Evolutionary conservation across 2,113 vertebrate species (phyloP), one percentile per base, ranked within the genome.

Genomic region (Antigone vipio): DNA sequence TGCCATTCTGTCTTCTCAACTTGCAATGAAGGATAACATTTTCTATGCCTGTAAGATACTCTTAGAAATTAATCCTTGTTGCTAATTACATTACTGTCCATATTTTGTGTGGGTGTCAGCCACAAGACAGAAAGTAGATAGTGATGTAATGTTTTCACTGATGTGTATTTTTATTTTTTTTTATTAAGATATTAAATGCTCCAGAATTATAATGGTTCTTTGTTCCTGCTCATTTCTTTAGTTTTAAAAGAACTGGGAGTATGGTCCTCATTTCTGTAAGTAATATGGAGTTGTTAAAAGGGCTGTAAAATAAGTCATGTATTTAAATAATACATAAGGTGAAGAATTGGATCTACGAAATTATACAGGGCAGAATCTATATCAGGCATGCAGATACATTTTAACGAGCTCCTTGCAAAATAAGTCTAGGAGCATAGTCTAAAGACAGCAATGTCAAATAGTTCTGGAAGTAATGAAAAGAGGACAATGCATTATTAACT

Each of bases 311-410:
- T 50, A 91, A 87, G 11, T 45, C 1, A 53, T 23, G 12, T 34
- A 89, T 91, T 94, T 89, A 87, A 95, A 94, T 96, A 82, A 89
- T 64, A 63, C 23, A 87, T 82, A 82, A 91, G 30, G n/a, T 3
- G 3, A 91, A 82, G 53, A 82, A 93, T 49, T 68, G 34, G 11
- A 30, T 82, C 42, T 59, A 72, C 3, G 2, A 82, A 82, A 92
- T 72, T 38, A 60, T 72, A 73, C 40, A 72, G 47, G 20, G 21
- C 4, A 88, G 58, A 93, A 88, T 81, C 66, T 52, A 9, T 72
- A 93, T 40, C 21, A 68, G 56, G 21, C 69, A 64, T 72, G 20
- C 26, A 78, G 38, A 56, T 60, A 47, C 8, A 82, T 82, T 93
- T 93, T 89, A 91, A 91, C 1, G 1, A 93, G 16, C 45, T 87